Percentiles rank a stretch among this genome's conserved stretches.
These are phyloP conservation scores for Drosophila kambysellisi DNA, from an alignment of 2,888 invertebrate genomes.

Conservation along the genomic window DNA sequence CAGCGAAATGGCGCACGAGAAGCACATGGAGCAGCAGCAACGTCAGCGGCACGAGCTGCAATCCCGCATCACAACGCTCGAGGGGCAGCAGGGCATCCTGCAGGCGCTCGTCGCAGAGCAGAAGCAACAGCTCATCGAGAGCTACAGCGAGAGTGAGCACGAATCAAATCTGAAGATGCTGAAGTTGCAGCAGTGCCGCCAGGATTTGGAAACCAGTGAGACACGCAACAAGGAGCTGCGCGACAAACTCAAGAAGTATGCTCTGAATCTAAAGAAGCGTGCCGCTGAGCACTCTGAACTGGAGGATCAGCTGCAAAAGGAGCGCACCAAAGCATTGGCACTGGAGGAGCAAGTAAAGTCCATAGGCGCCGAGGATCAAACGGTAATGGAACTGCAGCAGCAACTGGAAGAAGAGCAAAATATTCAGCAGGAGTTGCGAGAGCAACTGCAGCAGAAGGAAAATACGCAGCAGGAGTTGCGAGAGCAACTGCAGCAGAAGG, in stretches of 20 bases:
- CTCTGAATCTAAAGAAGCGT: conserved; percentile 91
- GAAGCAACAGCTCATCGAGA: conserved; percentile 84
- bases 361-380: conserved; percentile 10
- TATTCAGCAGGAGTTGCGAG: conserved; percentile 9
- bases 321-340: conserved; percentile 10
- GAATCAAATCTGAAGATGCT: conserved; percentile 81
- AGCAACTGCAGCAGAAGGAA: background rate
- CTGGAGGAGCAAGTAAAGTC: conserved; percentile 10
- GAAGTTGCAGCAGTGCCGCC: conserved; percentile 85
- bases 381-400: background rate
- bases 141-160: conserved; percentile 82
- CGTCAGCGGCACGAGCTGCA: conserved; percentile 77
- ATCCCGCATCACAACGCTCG: conserved; percentile 68
- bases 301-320: conserved; percentile 86
- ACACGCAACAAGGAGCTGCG: conserved; percentile 89
- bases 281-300: conserved; percentile 88
- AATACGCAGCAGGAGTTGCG: background rate
- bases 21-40: conserved; percentile 79
- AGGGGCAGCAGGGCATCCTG: conserved; percentile 83
- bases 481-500: background rate
- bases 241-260: conserved; percentile 92
- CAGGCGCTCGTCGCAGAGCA: conserved; percentile 84
- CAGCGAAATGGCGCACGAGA: conserved; percentile 80
- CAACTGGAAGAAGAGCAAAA: background rate
- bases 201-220: conserved; percentile 83